These are phyloP conservation scores for Polyommatus iphigenia DNA, from an alignment of 2,888 invertebrate genomes.

Conservation along the genomic window DNA sequence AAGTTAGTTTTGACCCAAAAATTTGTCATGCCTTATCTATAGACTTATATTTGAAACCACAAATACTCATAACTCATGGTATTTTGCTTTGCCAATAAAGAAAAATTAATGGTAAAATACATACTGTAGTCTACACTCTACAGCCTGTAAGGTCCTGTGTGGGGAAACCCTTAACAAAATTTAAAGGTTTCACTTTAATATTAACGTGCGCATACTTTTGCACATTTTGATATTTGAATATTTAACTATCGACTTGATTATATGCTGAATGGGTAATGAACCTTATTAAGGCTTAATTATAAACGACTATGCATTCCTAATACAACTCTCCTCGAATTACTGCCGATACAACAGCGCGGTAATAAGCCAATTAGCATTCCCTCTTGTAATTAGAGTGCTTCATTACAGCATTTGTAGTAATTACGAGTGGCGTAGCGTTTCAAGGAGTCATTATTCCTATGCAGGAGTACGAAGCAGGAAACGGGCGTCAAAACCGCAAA, in stretches of 20 bases:
- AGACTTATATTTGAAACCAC: too few relatives aligned
- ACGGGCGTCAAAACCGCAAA: slow-evolving; percentile 41
- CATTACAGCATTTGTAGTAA: slow-evolving; percentile 62
- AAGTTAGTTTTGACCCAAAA: too few relatives aligned
- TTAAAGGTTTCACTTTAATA: background rate
- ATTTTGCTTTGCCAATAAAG: too few relatives aligned
- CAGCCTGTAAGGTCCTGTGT: background rate
- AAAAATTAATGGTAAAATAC: too few relatives aligned
- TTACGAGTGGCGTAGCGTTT: slow-evolving; percentile 45
- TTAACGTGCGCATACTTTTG: background rate
- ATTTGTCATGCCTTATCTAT: too few relatives aligned
- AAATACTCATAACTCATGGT: too few relatives aligned
- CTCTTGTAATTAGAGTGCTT: slow-evolving; percentile 68
- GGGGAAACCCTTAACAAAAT: background rate
- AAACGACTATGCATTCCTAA: slow-evolving; percentile 68
- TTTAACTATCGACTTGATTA: background rate
- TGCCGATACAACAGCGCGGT: slow-evolving; percentile 56
- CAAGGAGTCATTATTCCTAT: slow-evolving; percentile 43
- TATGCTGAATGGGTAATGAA: slow-evolving; percentile 54
- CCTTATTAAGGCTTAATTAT: slow-evolving; percentile 70
- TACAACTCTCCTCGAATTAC: slow-evolving; percentile 58
- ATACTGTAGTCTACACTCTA: too few relatives aligned
- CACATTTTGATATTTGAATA: background rate
- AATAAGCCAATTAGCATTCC: slow-evolving; percentile 56
- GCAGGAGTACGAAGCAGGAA: slow-evolving; percentile 42